Conservation (phyloP, 2,888 invertebrate genomes). For the Teleogryllus oceanicus region DNA sequence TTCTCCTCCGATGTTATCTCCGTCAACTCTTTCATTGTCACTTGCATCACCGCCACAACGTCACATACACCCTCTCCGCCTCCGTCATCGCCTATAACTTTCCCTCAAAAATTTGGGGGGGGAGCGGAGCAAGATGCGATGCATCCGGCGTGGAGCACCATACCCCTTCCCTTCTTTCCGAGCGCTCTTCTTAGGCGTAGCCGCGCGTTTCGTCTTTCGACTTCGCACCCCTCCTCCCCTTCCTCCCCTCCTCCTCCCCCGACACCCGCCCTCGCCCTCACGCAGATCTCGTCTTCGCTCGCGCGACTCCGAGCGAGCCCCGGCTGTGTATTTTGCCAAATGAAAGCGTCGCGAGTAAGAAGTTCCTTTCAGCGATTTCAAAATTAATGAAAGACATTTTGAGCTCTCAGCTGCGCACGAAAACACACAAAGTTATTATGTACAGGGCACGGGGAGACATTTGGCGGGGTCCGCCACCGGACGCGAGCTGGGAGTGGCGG, state of each 20-base stretch:
- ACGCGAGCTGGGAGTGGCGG: background rate
- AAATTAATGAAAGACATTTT: conserved; percentile 18
- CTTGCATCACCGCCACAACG: too few relatives aligned
- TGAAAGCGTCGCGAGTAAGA: background rate
- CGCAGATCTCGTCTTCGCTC: background rate
- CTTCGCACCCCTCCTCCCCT: too few relatives aligned
- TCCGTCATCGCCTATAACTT: too few relatives aligned
- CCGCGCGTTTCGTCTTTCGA: too few relatives aligned
- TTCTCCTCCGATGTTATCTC: too few relatives aligned
- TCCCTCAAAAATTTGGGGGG: too few relatives aligned
- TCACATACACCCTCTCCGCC: too few relatives aligned
- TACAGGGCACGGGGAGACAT: background rate
- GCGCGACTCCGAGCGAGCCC: background rate
- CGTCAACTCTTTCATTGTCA: too few relatives aligned
- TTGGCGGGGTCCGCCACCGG: background rate
- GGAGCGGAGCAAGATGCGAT: too few relatives aligned
- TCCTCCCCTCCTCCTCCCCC: background rate
- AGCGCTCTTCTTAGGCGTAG: too few relatives aligned
- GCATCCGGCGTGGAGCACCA: too few relatives aligned
- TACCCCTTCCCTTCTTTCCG: too few relatives aligned
- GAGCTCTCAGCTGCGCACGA: background rate
- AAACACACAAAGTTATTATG: conserved; percentile 18
- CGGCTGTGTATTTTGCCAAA: background rate
- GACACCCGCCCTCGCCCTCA: background rate
- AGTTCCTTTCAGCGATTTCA: background rate